Base-by-base conservation (phyloP, 2,113 vertebrate genomes). In the Colistium nudipinnis region DNA sequence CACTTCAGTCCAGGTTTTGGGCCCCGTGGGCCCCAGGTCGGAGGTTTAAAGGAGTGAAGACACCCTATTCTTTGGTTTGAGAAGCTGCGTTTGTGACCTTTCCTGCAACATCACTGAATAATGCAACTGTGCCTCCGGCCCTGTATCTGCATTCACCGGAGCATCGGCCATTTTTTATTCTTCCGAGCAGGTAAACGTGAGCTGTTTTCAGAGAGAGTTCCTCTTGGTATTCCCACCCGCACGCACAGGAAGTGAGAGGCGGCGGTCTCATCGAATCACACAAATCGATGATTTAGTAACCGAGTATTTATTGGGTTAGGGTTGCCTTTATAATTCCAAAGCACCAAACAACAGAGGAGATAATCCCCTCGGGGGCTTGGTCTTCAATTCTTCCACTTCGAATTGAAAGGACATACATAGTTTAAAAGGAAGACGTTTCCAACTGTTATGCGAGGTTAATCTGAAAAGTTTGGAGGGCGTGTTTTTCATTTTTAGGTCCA, bases 31-130 rank as follows among this genome's bases (percentile, higher is more conserved):
- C n/a, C 44, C 45, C 14, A 31, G 45, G 22, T 25, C 59, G 3
- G 3, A 28, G 31, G 33, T 64, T n/a, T 48, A 30, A 43, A 70
- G 36, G 24, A 35, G 19, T 27, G 14, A 27, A 31, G 28, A 55
- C 41, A 24, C 63, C 44, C 35, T 45, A 17, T 25, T 64, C 27
- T 39, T 57, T 48, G 20, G 4, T 39, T 33, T n/a, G 38, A 63
- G 63, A 51, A 3, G 52, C 35, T 49, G 17, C 8, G 20, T 13
- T 3, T n/a, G 60, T 73, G 66, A 75, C 65, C 72, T 53, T 64
- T 71, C 56, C 71, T 72, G 71, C 75, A 66, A 22, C 55, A 19
- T 54, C 1, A 7, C 65, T 86, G 74, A 89, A 87, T 81, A 80
- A 83, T 84, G 70, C 67, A 83, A 78, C 54, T 25, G 36, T 7